phyloP scores from a whole-genome alignment of 2,797 vertebrate genomes.

The Epinephelus malabaricus region DNA sequence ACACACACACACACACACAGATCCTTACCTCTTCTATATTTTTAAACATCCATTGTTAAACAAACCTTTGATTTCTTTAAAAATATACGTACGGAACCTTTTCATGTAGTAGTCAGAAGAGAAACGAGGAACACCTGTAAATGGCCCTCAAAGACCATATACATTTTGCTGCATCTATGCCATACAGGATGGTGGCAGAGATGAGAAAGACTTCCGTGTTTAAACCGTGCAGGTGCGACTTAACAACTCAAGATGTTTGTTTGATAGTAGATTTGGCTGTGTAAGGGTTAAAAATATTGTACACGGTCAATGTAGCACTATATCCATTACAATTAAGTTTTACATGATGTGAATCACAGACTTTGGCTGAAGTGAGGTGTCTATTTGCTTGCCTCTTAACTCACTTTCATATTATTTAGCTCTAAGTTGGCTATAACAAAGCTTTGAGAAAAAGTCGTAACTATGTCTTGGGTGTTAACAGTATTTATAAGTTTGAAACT shows the following conservation, averaged over 20 bases:
- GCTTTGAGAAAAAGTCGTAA: no score
- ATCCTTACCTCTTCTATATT: slow-evolving; percentile 7
- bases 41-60: slow-evolving; percentile 22
- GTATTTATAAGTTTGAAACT: neutral
- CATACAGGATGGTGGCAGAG: neutral
- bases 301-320: neutral
- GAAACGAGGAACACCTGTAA: slow-evolving; percentile 13
- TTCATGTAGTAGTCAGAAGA: slow-evolving; percentile 27
- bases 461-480: no score
- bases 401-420: no score
- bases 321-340: neutral
- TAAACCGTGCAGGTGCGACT: slow-evolving; percentile 1
- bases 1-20: no score
- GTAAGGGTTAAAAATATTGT: neutral
- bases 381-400: neutral
- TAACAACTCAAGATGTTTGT: neutral
- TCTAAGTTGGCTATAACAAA: no score
- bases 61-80: slow-evolving; percentile 31
- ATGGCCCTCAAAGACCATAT: neutral
- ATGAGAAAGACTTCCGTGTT: slow-evolving; percentile 3
- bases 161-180: neutral
- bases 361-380: neutral
- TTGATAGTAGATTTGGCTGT: neutral
- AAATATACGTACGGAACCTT: neutral
- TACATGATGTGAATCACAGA: neutral